phyloP scores from a whole-genome alignment of 2,888 invertebrate genomes.

The Diaphora mendica region DNA sequence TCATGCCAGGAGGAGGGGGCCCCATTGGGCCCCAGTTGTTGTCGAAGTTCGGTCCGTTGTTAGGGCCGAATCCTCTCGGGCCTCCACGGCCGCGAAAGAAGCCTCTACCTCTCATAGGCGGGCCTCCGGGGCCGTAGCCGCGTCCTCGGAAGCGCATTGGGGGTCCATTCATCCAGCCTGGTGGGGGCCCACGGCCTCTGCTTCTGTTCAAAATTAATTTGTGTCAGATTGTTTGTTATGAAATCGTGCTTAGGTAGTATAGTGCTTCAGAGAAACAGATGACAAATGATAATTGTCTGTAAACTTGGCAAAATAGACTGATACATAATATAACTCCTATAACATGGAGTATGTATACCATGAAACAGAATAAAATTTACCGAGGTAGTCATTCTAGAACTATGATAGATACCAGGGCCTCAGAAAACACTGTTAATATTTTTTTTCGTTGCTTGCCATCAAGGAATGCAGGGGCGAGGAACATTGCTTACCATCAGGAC shows the following conservation, averaged over 20 bases:
- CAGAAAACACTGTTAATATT: too few relatives aligned
- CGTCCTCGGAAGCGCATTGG: slow-evolving; percentile 90
- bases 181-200: slow-evolving; percentile 74
- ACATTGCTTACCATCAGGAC: too few relatives aligned
- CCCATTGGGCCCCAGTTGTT: slow-evolving; percentile 91
- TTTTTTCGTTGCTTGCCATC: too few relatives aligned
- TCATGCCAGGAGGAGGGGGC: slow-evolving; percentile 85
- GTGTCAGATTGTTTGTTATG: slow-evolving; percentile 18
- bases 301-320: too few relatives aligned
- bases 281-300: too few relatives aligned
- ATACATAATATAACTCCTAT: not conserved
- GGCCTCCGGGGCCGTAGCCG: slow-evolving; percentile 88
- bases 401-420: too few relatives aligned
- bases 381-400: too few relatives aligned
- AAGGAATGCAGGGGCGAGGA: too few relatives aligned
- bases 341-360: too few relatives aligned
- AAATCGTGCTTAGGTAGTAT: not conserved
- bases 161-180: slow-evolving; percentile 83
- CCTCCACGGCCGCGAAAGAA: slow-evolving; percentile 84
- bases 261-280: not conserved
- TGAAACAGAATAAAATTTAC: too few relatives aligned
- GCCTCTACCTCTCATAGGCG: slow-evolving; percentile 84
- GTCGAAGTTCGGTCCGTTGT: slow-evolving; percentile 82
- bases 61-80: slow-evolving; percentile 77
- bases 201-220: slow-evolving; percentile 28